Conservation (phyloP, 2,113 vertebrate genomes). For the Euleptes europaea region DNA sequence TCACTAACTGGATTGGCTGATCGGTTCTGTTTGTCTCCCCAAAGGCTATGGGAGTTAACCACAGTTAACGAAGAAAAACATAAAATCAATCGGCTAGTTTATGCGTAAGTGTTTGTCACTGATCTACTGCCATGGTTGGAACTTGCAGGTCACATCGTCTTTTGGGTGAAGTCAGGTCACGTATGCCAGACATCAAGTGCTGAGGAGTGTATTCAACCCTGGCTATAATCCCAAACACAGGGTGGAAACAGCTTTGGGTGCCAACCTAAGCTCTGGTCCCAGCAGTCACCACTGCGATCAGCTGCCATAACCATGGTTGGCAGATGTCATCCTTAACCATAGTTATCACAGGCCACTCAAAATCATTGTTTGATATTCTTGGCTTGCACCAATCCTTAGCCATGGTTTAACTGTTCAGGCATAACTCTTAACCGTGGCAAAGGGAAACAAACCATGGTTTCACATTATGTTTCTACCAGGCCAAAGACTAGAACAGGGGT, state of each 20-base stretch:
- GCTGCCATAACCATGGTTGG: neutral
- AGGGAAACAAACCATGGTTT: neutral
- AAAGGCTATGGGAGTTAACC: neutral
- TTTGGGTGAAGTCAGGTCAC: neutral
- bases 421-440: neutral
- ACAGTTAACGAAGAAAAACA: neutral
- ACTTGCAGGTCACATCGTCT: too few species aligned
- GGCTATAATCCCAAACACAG: neutral
- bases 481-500: neutral
- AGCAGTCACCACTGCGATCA: neutral
- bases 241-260: neutral
- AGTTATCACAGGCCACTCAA: too few species aligned
- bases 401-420: too few species aligned
- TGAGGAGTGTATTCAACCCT: neutral
- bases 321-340: neutral
- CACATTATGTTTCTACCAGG: neutral
- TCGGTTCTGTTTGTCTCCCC: neutral
- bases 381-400: too few species aligned
- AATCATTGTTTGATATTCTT: too few species aligned
- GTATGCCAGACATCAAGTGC: neutral
- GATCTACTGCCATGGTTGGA: neutral
- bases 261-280: neutral
- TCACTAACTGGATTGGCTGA: neutral
- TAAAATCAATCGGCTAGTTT: neutral
- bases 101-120: neutral